Conservation (phyloP, 2,797 vertebrate species). For the Falco concolor region DNA sequence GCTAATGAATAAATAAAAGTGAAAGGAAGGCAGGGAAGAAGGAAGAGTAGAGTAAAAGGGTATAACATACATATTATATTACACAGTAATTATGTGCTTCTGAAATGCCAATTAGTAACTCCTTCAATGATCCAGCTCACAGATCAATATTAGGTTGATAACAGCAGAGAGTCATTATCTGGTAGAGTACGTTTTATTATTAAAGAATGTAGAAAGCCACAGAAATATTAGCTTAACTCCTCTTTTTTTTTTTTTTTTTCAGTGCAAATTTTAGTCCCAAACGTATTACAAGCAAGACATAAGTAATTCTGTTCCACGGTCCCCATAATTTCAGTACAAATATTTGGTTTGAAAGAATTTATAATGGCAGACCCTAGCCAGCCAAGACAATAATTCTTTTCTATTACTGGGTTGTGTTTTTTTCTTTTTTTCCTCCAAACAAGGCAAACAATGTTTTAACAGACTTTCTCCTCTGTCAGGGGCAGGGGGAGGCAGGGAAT, state of each 20-base stretch:
- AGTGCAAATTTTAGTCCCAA: background rate
- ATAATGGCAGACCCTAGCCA: background rate
- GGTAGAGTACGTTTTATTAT: background rate
- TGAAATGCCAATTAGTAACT: slow-evolving; percentile 50
- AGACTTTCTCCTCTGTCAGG: background rate
- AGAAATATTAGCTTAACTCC: background rate
- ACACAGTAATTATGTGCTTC: slow-evolving; percentile 32
- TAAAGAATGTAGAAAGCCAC: background rate
- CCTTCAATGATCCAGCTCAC: background rate
- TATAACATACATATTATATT: slow-evolving; percentile 47
- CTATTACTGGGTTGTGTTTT: background rate
- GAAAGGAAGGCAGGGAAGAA: slow-evolving; percentile 12
- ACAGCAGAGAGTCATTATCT: background rate
- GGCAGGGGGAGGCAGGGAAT: background rate
- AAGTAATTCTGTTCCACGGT: background rate
- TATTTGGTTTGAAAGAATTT: background rate
- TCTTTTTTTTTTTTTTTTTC: background rate
- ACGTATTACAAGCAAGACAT: background rate
- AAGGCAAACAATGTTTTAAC: background rate
- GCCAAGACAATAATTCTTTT: background rate
- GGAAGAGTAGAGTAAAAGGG: background rate
- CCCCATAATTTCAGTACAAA: background rate
- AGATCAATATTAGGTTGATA: slow-evolving; percentile 25
- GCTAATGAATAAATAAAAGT: slow-evolving; percentile 66
- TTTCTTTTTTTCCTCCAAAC: background rate